Conservation (phyloP, 2,888 invertebrate species). For the Synanthedon myopaeformis region DNA sequence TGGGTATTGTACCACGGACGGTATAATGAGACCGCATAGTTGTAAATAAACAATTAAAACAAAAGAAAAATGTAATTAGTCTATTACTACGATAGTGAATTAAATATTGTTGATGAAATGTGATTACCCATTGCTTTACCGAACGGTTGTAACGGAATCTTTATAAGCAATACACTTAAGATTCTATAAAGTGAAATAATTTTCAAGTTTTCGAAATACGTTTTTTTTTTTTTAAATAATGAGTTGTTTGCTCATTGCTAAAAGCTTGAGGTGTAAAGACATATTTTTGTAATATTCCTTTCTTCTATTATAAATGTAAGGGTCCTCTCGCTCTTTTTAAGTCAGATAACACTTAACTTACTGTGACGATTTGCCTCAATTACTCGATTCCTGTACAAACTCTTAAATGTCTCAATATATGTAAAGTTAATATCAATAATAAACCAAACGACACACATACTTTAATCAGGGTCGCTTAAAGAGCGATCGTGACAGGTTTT, state of each 20-base stretch:
- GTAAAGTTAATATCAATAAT: no score
- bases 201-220: conserved; percentile 5
- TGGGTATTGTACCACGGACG: conserved; percentile 12
- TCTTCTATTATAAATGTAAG: neutral
- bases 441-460: no score
- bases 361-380: no score
- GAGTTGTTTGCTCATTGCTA: conserved; percentile 10
- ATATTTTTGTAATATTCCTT: conserved; percentile 20
- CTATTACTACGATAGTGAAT: conserved; percentile 21
- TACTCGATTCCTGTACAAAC: neutral
- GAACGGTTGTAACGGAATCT: conserved; percentile 45
- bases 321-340: neutral
- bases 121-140: conserved; percentile 29
- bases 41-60: conserved; percentile 22
- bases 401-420: no score
- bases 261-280: conserved; percentile 17
- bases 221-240: neutral
- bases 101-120: conserved; percentile 39
- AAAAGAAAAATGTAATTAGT: conserved; percentile 20
- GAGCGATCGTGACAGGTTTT: no score
- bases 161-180: conserved; percentile 39
- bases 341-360: no score
- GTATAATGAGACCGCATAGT: conserved; percentile 18
- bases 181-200: conserved; percentile 4
- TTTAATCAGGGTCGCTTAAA: no score